phyloP scores from a whole-genome alignment of 2,113 vertebrate genomes.

The Tylochromis polylepis region DNA sequence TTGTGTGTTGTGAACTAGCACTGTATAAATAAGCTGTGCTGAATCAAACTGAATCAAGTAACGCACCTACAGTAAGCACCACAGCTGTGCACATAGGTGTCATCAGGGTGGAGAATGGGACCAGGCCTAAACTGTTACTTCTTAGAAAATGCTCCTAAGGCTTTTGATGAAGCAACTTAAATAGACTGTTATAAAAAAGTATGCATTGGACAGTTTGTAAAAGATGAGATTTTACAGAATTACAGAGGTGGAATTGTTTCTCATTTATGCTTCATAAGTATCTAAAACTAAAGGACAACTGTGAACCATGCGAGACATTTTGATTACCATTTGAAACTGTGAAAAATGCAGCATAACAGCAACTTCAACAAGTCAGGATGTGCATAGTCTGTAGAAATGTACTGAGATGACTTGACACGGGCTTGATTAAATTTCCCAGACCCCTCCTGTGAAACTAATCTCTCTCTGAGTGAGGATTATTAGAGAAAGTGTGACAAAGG shows the following conservation, averaged over 20 bases:
- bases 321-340: background rate
- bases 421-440: conserved; percentile 28
- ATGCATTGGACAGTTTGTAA: background rate
- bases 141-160: background rate
- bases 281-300: background rate
- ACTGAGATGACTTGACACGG: background rate
- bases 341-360: background rate
- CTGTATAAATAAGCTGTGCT: background rate
- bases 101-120: background rate
- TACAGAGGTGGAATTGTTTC: background rate
- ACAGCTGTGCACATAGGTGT: background rate
- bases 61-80: background rate
- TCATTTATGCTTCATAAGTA: background rate
- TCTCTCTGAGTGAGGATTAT: background rate
- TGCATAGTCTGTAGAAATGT: background rate
- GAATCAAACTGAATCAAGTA: background rate
- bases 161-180: background rate
- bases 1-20: background rate
- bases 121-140: background rate
- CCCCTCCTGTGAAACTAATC: conserved; percentile 11
- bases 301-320: background rate
- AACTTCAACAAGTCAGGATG: background rate
- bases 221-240: background rate
- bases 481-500: background rate
- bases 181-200: background rate